Evolutionary conservation across 2,888 invertebrate genomes (phyloP).

Genomic region (Allophyes oxyacanthae): DNA sequence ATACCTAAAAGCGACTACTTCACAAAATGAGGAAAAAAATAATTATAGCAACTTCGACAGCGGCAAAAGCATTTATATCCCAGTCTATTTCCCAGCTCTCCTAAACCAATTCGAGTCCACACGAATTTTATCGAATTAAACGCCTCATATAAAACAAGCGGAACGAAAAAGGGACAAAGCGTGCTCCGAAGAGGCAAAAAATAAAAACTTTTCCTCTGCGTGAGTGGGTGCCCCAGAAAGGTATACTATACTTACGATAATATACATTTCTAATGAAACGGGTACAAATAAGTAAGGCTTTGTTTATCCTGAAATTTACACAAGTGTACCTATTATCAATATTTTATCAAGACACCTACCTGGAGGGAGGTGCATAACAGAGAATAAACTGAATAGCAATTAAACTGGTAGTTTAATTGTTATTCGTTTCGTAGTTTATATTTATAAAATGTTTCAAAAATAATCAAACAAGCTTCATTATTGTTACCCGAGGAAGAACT

Average conservation of each 20-base stretch:
- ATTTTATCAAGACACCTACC: background rate
- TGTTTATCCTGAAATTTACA: conserved; percentile 5
- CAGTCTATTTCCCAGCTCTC: conserved; percentile 69
- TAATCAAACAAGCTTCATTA: conserved; percentile 3
- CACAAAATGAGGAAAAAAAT: conserved; percentile 25
- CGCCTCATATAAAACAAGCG: conserved; percentile 83
- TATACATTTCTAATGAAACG: conserved; percentile 57
- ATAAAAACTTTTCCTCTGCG: conserved; percentile 68
- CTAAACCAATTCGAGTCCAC: conserved; percentile 78
- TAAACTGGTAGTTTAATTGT: no score
- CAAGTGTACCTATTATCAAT: background rate
- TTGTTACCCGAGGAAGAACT: conserved; percentile 5
- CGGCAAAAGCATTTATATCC: conserved; percentile 61
- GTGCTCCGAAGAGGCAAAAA: conserved; percentile 71
- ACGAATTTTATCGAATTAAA: conserved; percentile 84
- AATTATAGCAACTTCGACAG: conserved; percentile 48
- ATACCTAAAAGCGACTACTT: background rate
- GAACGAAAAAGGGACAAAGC: conserved; percentile 80
- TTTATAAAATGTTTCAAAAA: background rate
- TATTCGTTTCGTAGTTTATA: background rate
- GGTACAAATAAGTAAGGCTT: conserved; percentile 24
- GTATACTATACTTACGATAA: conserved; percentile 51
- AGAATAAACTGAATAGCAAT: no score
- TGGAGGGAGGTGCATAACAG: no score
- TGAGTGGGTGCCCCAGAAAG: conserved; percentile 52